phyloP scores from a whole-genome alignment of 2,797 vertebrate species.

The Cynopterus sphinx region DNA sequence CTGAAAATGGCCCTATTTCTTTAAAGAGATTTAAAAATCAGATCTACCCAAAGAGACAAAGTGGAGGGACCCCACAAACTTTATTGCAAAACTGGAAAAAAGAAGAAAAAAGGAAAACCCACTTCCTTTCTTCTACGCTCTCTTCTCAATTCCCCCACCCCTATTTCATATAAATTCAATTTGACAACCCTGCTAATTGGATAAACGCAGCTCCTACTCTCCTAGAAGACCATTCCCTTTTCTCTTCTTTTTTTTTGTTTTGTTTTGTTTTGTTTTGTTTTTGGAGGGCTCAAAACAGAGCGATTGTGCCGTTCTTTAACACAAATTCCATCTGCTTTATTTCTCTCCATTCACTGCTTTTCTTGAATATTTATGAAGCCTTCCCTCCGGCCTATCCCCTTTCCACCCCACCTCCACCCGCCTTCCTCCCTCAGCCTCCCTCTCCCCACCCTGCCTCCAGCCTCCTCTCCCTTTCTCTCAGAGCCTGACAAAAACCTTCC shows the following conservation, averaged over 20 bases:
- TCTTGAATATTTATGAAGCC: slow-evolving; percentile 96
- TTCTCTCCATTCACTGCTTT: slow-evolving; percentile 85
- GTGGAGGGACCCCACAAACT: neutral
- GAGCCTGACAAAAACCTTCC: slow-evolving; percentile 85
- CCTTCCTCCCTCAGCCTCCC: neutral
- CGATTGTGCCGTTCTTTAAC: slow-evolving; percentile 88
- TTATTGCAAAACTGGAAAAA: slow-evolving; percentile 58
- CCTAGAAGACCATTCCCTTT: slow-evolving; percentile 88
- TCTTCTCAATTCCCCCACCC: slow-evolving; percentile 61
- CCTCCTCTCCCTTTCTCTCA: slow-evolving; percentile 81
- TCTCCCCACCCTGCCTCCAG: slow-evolving; percentile 32
- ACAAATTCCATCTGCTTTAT: slow-evolving; percentile 91
- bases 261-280: slow-evolving; percentile 81
- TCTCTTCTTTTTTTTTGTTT: slow-evolving; percentile 84
- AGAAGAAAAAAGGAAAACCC: slow-evolving; percentile 39
- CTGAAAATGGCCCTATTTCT: slow-evolving; percentile 75
- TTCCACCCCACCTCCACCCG: slow-evolving; percentile 70
- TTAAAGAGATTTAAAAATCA: slow-evolving; percentile 60
- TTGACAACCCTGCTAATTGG: slow-evolving; percentile 99
- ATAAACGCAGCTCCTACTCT: slow-evolving; percentile 91
- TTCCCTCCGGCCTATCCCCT: slow-evolving; percentile 66
- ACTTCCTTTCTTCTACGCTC: slow-evolving; percentile 78
- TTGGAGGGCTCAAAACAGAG: slow-evolving; percentile 84
- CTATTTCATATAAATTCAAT: slow-evolving; percentile 95
- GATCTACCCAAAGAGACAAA: neutral